Percentiles rank a stretch among this genome's conserved stretches.
phyloP scores from a whole-genome alignment of 2,113 vertebrate species.

The Apteryx owenii region DNA sequence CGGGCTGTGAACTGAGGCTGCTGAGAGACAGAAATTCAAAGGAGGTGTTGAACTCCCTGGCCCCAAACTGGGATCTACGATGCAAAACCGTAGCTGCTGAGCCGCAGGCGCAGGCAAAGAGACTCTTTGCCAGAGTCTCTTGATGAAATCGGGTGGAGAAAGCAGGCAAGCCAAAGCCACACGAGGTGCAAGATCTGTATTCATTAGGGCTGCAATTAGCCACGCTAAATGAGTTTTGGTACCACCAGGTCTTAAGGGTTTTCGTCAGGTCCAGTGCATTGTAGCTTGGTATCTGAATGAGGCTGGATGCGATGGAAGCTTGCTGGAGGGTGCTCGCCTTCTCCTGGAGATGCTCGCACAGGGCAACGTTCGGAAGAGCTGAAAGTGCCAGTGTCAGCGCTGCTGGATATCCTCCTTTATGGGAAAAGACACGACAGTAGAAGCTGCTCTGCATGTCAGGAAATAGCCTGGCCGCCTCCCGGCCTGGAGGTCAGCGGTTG shows the following conservation, averaged over 20 bases:
- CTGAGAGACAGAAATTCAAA: not conserved
- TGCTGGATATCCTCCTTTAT: not conserved
- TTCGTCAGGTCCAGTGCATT: not conserved
- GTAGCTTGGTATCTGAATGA: not conserved
- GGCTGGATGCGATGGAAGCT: not conserved
- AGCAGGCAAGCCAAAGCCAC: not conserved
- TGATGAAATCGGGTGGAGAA: not conserved
- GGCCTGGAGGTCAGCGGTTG: not conserved
- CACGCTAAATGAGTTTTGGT: not conserved
- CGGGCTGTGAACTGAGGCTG: not conserved
- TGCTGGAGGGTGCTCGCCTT: not conserved
- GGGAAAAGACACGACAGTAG: not conserved
- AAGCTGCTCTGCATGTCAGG: too few relatives aligned
- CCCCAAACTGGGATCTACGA: not conserved
- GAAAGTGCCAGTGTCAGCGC: not conserved
- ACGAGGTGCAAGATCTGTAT: rapidly evolving
- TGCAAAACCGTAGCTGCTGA: not conserved
- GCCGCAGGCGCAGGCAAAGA: too few relatives aligned
- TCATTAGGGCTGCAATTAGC: not conserved
- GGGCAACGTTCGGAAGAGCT: not conserved
- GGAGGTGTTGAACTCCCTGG: not conserved
- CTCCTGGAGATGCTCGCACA: not conserved
- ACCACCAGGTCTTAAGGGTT: not conserved
- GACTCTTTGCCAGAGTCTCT: rapidly evolving
- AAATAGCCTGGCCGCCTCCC: not conserved